Base-by-base conservation (phyloP, 2,888 invertebrate species). In the Metellina segmentata region DNA sequence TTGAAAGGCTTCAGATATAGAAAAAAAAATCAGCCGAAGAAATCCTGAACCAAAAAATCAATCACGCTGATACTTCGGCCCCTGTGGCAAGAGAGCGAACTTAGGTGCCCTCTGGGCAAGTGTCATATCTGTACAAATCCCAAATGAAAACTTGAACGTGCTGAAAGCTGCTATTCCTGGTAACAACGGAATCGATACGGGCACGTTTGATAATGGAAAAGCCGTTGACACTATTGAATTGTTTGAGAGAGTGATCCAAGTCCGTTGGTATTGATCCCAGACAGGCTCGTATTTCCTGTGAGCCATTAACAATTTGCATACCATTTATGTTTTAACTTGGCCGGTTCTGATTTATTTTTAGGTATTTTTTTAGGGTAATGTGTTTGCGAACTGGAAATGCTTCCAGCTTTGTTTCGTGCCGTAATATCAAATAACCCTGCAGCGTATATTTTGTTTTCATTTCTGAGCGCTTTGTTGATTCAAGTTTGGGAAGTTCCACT, bases 201-300 rank as follows among this genome's bases (percentile, higher is more conserved):
- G 19, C 11, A 34, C 16, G 19, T 83, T 83, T 85, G 61, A 85
- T 85, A 61, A 85, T 74, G 74, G 61, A 74, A 85, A 75, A 75
- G 74, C 74, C 74, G 74, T 85, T 74, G 83, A 85, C 83, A 74
- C 74, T 53, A 71, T 49, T 6, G 53, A 71, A 83, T 72, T 34
- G 16, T 52, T 53, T 53, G 53, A 34, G 20, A 85, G 20, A 85
- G 75, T 71, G 82, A 48, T 51, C 19, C 71, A 82, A 82, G 82
- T 74, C 34, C 48, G 20, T 20, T 74, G 48, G 11, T 61, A 48
- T 61, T 81, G 34, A 20, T 81, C 13, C 7, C 4, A 34, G 34
- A 4, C 1, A 1, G 34, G 1, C 34, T 34, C 34, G 1, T 34
- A 34, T 34, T 34, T 34, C 34, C 34, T 1, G 34, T 34, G 34